phyloP scores from a whole-genome alignment of 2,113 vertebrate species.

The Merops nubicus region DNA sequence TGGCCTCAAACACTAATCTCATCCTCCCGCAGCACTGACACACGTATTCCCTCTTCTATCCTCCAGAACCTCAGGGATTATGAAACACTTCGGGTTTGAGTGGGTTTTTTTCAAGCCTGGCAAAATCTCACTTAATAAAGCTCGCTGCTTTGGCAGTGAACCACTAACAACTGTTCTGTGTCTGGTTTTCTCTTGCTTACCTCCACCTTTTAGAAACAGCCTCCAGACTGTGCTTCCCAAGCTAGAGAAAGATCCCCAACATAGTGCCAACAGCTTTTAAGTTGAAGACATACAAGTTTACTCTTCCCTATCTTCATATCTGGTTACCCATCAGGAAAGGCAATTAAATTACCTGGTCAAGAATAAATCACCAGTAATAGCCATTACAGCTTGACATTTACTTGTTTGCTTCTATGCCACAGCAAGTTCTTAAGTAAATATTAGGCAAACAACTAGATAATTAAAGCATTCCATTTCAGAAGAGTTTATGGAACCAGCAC shows the following conservation, averaged over 20 bases:
- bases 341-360: background rate
- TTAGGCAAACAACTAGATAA: background rate
- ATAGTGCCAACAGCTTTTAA: background rate
- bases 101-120: background rate
- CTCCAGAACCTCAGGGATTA: slow-evolving; percentile 43
- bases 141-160: slow-evolving; percentile 16
- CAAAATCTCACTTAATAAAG: slow-evolving; percentile 57
- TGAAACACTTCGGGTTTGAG: slow-evolving; percentile 45
- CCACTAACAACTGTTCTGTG: slow-evolving; percentile 5
- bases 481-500: background rate
- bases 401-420: background rate
- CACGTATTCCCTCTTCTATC: background rate
- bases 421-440: background rate
- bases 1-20: background rate
- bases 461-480: background rate
- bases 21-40: background rate
- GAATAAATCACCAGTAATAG: background rate
- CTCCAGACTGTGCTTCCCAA: background rate
- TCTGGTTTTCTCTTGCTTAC: slow-evolving; percentile 43
- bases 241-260: background rate
- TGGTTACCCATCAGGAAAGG: background rate
- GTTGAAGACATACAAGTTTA: background rate
- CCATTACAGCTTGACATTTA: background rate
- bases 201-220: background rate
- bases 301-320: background rate